Conservation (phyloP, 2,888 invertebrate genomes). For the Sinhomidia bicolor region DNA sequence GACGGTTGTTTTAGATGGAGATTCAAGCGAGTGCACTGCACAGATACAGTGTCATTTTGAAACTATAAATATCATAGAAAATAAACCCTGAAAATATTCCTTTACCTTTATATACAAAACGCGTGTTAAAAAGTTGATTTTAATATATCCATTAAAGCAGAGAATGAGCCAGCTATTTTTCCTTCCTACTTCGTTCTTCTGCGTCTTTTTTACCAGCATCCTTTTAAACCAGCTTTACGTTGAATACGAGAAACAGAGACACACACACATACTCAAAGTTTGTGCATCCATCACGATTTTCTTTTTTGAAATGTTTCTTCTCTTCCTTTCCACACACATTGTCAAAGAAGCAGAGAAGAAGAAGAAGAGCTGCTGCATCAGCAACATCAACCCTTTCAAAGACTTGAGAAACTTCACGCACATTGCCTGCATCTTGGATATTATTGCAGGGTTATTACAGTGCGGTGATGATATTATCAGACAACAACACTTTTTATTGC, state of each 20-base stretch:
- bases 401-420: not conserved
- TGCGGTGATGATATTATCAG: too few species aligned
- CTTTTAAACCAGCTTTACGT: not conserved
- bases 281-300: constrained; percentile 59
- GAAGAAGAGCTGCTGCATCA: too few species aligned
- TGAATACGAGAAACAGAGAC: constrained; percentile 17
- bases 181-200: not conserved
- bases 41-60: too few species aligned
- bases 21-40: too few species aligned
- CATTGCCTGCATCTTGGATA: too few species aligned
- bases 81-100: too few species aligned
- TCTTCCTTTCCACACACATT: constrained; percentile 34
- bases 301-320: constrained; percentile 36
- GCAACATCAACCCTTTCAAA: not conserved
- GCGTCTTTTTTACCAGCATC: not conserved
- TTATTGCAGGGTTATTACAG: not conserved
- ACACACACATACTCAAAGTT: constrained; percentile 45
- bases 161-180: constrained; percentile 62
- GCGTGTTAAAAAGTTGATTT: not conserved
- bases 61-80: too few species aligned
- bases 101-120: too few species aligned
- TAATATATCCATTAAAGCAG: constrained; percentile 46
- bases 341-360: constrained; percentile 18
- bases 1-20: too few species aligned
- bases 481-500: too few species aligned